Conservation (phyloP, 2,888 invertebrate genomes). For the Elysia crispata region DNA sequence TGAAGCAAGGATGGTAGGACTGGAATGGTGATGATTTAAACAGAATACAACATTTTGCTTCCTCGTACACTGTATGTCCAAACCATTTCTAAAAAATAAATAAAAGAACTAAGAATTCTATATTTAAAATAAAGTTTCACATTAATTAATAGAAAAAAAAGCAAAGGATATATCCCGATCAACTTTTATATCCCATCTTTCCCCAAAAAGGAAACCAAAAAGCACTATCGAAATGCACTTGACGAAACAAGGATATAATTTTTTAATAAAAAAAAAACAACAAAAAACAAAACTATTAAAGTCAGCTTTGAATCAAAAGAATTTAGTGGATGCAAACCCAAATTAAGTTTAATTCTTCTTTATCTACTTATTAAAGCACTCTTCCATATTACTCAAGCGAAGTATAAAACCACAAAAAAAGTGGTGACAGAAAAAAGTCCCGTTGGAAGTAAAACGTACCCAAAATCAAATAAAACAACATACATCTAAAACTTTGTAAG, state of each 20-base stretch:
- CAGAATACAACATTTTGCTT: constrained; percentile 7
- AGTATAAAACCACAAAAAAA: too few species aligned
- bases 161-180: neutral
- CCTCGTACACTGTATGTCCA: constrained; percentile 39
- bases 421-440: too few species aligned
- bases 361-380: too few species aligned
- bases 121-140: neutral
- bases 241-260: neutral
- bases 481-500: too few species aligned
- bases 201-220: constrained; percentile 1
- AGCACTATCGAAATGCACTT: neutral
- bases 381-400: too few species aligned
- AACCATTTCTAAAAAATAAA: constrained; percentile 20
- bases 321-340: too few species aligned
- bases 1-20: constrained; percentile 46
- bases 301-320: too few species aligned
- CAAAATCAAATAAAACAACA: too few species aligned
- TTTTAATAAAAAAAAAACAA: neutral
- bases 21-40: constrained; percentile 48
- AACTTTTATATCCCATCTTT: neutral
- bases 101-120: neutral
- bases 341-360: too few species aligned
- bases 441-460: too few species aligned
- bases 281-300: too few species aligned
- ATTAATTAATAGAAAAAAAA: too few species aligned